Base-by-base conservation (phyloP, 2,888 invertebrate species). In the Thera obeliscata region DNA sequence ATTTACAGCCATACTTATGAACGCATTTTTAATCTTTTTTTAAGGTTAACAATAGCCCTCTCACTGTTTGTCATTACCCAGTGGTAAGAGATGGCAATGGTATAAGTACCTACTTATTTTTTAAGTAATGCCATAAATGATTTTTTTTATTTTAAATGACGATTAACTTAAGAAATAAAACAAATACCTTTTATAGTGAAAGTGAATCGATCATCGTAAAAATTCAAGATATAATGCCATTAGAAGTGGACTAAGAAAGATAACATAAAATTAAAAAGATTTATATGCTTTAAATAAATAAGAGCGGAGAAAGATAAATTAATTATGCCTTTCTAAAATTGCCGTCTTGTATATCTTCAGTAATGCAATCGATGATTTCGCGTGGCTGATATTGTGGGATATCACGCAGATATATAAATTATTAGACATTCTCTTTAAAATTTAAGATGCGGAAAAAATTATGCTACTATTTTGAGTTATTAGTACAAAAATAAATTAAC, bases 281-380 rank as follows among this genome's bases (percentile, higher is more conserved):
- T 66, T 64, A 68, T 61, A 22, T 38, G 11, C 60, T 52, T 59
- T 46, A 55, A 54, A 61, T 63, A 66, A 69, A 69, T 64, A 68
- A 65, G 54, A 62, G 57, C 64, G 63, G 49, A 61, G 61, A 56
- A 69, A 69, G 61, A 64, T 55, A 56, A 56, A 70, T 62, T 58
- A 59, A 55, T 68, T 65, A 43, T 60, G 77, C 78, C 80, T 81
- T 80, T 83, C 80, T 81, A 78, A 72, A 79, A 75, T 72, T 68
- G 78, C 78, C 43, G 2, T 41, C 5, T 41, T 76, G 22, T 22
- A 80, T 82, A 82, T 84, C 80, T 81, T 81, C 80, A 79, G 79
- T 78, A 76, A 78, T 80, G 78, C 69, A 76, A 78, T 78, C 76
- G 79, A 79, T 76, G 81, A 82, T 83, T 84, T 87, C 84, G 81